Percentiles rank a stretch among this genome's conserved stretches.
phyloP scores from a whole-genome alignment of 2,888 invertebrate species.

The Morpho achilles region DNA sequence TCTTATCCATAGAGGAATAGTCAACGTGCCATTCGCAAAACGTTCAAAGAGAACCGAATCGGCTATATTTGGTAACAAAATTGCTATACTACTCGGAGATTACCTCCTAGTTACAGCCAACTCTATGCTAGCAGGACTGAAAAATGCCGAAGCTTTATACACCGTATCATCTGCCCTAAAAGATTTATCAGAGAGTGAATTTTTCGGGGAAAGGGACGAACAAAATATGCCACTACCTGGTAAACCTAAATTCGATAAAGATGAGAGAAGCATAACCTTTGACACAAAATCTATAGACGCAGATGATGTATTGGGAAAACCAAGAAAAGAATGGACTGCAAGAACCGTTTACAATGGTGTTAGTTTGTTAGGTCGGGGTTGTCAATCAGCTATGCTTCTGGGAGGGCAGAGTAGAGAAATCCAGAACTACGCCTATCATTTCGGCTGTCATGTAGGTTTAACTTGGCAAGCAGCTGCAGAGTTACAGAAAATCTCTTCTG shows the following conservation, averaged over 20 bases:
- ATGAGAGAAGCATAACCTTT: constrained; percentile 53
- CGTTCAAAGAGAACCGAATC: constrained; percentile 82
- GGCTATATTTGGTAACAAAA: constrained; percentile 92
- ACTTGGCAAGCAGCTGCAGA: constrained; percentile 86
- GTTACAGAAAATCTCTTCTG: constrained; percentile 70
- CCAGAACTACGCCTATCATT: constrained; percentile 86
- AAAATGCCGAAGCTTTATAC: constrained; percentile 86
- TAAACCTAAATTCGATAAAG: constrained; percentile 65
- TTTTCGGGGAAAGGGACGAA: constrained; percentile 86
- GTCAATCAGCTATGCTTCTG: constrained; percentile 87
- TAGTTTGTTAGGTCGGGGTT: constrained; percentile 83
- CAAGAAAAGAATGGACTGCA: constrained; percentile 85
- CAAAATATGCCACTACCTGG: constrained; percentile 87
- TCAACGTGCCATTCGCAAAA: constrained; percentile 72
- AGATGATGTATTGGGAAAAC: constrained; percentile 74
- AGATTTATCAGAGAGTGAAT: constrained; percentile 91
- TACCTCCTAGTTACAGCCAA: constrained; percentile 90
- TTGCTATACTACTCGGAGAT: constrained; percentile 91
- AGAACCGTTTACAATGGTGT: constrained; percentile 86
- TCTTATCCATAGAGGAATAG: constrained; percentile 85
- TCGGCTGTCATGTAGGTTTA: constrained; percentile 89
- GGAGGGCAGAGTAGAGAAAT: constrained; percentile 84
- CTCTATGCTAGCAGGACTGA: constrained; percentile 87
- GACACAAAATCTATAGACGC: constrained; percentile 59
- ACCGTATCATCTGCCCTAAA: constrained; percentile 89